Evolutionary conservation across 2,888 invertebrate species (phyloP).

Genomic region (Antitype chi): DNA sequence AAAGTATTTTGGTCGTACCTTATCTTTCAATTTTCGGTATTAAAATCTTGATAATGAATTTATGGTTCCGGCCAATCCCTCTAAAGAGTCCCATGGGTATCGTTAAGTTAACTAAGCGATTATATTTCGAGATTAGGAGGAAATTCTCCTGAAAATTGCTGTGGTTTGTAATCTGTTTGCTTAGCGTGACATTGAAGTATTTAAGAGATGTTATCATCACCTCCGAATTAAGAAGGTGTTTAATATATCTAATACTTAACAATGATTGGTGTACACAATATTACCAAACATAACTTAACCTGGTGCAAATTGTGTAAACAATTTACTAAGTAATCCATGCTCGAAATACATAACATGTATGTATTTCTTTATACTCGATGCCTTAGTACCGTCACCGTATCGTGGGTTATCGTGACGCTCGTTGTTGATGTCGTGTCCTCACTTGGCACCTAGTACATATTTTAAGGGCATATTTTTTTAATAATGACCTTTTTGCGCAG

Average conservation of each 20-base stretch:
- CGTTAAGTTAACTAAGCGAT: constrained; percentile 35
- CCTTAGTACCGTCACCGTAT: too few relatives aligned
- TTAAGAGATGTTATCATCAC: neutral
- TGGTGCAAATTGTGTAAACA: neutral
- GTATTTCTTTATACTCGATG: too few relatives aligned
- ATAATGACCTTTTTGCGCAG: neutral
- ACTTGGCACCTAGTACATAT: too few relatives aligned
- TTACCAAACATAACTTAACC: neutral
- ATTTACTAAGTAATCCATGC: neutral
- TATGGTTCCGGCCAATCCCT: constrained; percentile 5
- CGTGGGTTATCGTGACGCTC: neutral
- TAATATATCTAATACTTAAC: neutral
- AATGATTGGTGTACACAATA: neutral
- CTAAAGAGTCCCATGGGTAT: constrained; percentile 34
- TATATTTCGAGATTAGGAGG: constrained; percentile 24
- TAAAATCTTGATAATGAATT: constrained; percentile 43
- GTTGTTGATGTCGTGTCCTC: neutral
- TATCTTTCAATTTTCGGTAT: neutral
- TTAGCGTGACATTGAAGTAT: constrained; percentile 1
- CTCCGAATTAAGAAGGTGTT: neutral
- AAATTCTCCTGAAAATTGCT: neutral
- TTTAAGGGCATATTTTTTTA: neutral
- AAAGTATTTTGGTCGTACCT: neutral
- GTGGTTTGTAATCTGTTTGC: constrained; percentile 1
- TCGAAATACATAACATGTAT: neutral